Conservation (phyloP, 2,888 invertebrate species). For the Dione vanillae region DNA sequence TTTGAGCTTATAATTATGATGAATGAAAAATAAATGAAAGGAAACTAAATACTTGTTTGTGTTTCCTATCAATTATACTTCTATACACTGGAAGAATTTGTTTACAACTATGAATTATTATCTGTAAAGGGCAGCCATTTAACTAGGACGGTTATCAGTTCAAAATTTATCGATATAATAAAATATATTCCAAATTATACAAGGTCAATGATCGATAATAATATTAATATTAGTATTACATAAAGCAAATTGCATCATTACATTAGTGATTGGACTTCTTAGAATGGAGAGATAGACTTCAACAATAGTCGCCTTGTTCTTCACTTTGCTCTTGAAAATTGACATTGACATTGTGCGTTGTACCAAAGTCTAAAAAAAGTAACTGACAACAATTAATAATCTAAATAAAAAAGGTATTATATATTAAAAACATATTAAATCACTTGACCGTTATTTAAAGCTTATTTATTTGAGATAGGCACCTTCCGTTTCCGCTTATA, state of each 20-base stretch:
- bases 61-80: background rate
- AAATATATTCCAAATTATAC: slow-evolving; percentile 4
- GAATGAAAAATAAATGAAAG: too few relatives aligned
- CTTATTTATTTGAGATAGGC: too few relatives aligned
- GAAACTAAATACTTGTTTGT: too few relatives aligned
- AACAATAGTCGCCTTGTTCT: background rate
- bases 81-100: background rate
- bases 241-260: background rate
- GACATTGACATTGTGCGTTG: background rate
- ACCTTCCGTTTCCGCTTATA: too few relatives aligned
- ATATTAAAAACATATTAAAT: too few relatives aligned
- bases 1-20: too few relatives aligned
- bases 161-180: background rate
- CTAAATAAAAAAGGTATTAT: too few relatives aligned
- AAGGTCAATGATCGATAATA: background rate
- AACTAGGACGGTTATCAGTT: slow-evolving; percentile 3
- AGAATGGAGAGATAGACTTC: background rate
- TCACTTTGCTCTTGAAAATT: background rate
- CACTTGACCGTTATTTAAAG: too few relatives aligned
- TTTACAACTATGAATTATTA: slow-evolving; percentile 3
- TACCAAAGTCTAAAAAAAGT: too few relatives aligned
- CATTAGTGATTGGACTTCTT: background rate
- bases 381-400: too few relatives aligned
- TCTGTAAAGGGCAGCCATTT: slow-evolving; percentile 2
- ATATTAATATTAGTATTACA: background rate